Conservation (phyloP, 2,797 vertebrate genomes). For the Tachyglossus aculeatus region DNA sequence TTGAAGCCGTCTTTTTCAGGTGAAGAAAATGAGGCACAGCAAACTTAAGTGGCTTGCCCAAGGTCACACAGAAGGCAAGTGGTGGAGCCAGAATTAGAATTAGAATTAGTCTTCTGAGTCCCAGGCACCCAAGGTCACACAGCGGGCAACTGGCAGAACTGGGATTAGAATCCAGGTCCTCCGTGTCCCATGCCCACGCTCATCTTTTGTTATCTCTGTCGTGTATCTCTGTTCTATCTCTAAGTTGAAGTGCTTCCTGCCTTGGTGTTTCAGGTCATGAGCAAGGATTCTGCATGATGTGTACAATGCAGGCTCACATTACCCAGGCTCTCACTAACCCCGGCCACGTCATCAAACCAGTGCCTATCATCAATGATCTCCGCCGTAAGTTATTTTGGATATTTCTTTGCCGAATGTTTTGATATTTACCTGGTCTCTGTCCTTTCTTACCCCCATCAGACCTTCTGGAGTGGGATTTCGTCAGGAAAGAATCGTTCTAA, state of each 20-base stretch:
- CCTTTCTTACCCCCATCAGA: not conserved
- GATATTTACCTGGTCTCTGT: not conserved
- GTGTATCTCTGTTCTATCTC: too few relatives aligned
- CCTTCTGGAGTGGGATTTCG: not conserved
- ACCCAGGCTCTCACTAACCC: constrained; percentile 92
- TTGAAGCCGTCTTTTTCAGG: too few relatives aligned
- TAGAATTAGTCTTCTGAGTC: too few relatives aligned
- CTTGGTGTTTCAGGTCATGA: constrained; percentile 81
- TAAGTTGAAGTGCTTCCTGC: constrained; percentile 7
- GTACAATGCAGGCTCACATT: constrained; percentile 95
- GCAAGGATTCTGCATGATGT: constrained; percentile 98
- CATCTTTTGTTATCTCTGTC: too few relatives aligned
- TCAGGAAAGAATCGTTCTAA: not conserved
- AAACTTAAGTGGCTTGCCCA: too few relatives aligned
- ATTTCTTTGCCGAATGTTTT: not conserved
- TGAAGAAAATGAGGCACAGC: too few relatives aligned
- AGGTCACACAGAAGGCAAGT: too few relatives aligned
- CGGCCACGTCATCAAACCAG: constrained; percentile 92
- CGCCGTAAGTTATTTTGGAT: constrained; percentile 83
- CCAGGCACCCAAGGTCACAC: too few relatives aligned
- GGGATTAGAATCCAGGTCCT: too few relatives aligned
- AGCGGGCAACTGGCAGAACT: too few relatives aligned
- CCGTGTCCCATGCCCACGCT: too few relatives aligned
- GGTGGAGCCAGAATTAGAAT: too few relatives aligned
- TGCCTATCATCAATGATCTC: constrained; percentile 91